Evolutionary conservation across 1,140 invertebrate genomes (phyloP).

Genomic region (Dysdera silvatica): DNA sequence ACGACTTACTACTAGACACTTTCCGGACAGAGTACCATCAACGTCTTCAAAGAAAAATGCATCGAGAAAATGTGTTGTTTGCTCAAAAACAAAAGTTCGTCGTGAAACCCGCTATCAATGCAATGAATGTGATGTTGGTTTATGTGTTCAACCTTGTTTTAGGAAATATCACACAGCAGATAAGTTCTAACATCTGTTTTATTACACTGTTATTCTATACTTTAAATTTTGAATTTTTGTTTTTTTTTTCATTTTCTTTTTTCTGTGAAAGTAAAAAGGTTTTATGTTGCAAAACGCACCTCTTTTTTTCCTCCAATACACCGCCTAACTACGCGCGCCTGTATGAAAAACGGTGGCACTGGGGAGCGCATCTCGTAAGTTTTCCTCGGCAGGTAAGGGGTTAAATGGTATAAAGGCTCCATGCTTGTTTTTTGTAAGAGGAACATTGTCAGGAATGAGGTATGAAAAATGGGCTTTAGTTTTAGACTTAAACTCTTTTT

Average conservation of each 20-base stretch:
- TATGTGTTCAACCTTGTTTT: background rate
- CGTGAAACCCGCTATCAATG: background rate
- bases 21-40: background rate
- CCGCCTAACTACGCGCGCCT: background rate
- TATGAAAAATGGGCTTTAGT: too few species aligned
- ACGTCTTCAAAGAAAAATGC: slow-evolving; percentile 2
- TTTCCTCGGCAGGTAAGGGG: background rate
- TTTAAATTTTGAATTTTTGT: background rate
- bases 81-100: background rate
- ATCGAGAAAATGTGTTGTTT: slow-evolving; percentile 3
- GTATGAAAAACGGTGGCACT: background rate
- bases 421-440: too few species aligned
- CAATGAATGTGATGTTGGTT: background rate
- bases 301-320: background rate
- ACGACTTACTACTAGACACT: background rate
- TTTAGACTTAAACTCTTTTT: too few species aligned
- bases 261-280: background rate
- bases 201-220: background rate
- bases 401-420: too few species aligned
- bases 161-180: slow-evolving; percentile 1
- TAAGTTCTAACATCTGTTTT: background rate
- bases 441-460: too few species aligned
- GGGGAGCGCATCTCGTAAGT: slow-evolving; percentile 1
- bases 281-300: background rate
- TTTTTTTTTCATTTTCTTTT: background rate